Evolutionary conservation across 2,888 invertebrate genomes (phyloP), one percentile per base, ranked within the genome.

Genomic region (Ectemnius continuus): DNA sequence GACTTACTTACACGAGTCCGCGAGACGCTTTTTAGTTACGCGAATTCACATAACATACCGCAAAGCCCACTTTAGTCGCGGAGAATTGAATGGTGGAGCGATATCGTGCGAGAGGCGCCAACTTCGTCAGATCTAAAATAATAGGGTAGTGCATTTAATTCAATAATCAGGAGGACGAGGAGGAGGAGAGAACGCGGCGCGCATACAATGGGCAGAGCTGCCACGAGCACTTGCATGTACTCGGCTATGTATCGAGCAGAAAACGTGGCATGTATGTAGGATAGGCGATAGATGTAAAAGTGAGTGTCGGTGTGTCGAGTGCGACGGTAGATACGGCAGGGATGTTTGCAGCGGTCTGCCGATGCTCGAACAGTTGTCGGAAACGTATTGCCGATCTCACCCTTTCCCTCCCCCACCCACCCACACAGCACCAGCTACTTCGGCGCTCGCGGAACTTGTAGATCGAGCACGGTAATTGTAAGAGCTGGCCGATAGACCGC

Each of bases 401-500:
- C 18, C 13, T 5, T 18, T 26, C 52, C 23, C 8, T n/a, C n/a
- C n/a, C n/a, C n/a, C n/a, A n/a, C n/a, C n/a, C n/a, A n/a, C n/a
- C n/a, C n/a, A n/a, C n/a, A n/a, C n/a, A n/a, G n/a, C 20, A 26
- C 18, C 3, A 8, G 13, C 4, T 67, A 64, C 47, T 70, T 64
- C 20, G 18, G 11, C 2, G 13, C 23, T 2, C 52, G 60, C 23
- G 59, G 67, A 59, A 58, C 46, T 68, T 56, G 58, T 46, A 61
- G 68, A 71, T 70, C 71, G 78, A 66, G 73, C 47, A 36, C 16
- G 62, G 23, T 59, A 70, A 66, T 72, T 26, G 61, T 56, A 18
- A 16, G 28, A 14, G 23, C 6, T 61, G 74, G 36, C 74, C 80
- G 80, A 82, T 79, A 76, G 52, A 47, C 8, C 69, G 52, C 66